Percentiles rank a stretch among this genome's conserved stretches.
These are phyloP conservation scores for Montipora capricornis DNA, from an alignment of 64 coral and sea anemone species.

Conservation along the genomic window DNA sequence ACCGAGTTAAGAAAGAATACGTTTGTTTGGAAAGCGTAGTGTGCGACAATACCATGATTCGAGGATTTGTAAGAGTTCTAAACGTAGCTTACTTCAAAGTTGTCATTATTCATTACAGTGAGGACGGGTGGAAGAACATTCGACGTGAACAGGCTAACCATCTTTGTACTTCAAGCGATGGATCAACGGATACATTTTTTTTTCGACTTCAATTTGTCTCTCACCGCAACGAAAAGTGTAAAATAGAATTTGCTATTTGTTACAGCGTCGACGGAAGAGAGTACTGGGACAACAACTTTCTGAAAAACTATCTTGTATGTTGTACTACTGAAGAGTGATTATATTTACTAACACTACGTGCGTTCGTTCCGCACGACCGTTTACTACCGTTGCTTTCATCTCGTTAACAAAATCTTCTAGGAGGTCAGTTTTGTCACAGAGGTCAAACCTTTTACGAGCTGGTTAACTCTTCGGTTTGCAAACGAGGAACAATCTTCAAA, in stretches of 20 bases:
- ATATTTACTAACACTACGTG: background rate
- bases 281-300: conserved; percentile 77
- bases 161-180: conserved; percentile 38
- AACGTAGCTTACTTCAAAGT: conserved; percentile 70
- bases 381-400: background rate
- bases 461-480: too few species aligned
- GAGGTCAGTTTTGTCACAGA: too few species aligned
- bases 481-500: too few species aligned
- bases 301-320: conserved; percentile 60
- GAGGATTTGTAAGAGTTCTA: conserved; percentile 58
- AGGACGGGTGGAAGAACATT: conserved; percentile 49
- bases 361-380: background rate
- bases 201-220: conserved; percentile 33
- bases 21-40: conserved; percentile 71
- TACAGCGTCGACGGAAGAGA: conserved; percentile 36
- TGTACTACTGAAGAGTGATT: background rate
- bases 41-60: conserved; percentile 38
- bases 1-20: conserved; percentile 20
- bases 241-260: conserved; percentile 72
- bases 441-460: too few species aligned
- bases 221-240: conserved; percentile 10
- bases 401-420: too few species aligned
- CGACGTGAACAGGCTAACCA: conserved; percentile 38
- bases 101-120: conserved; percentile 46
- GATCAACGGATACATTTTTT: conserved; percentile 60